A percentile compares a stretch with the other conserved stretches of the same genome.
phyloP scores from a whole-genome alignment of 2,888 invertebrate species.

The Caenorhabditis wallacei region DNA sequence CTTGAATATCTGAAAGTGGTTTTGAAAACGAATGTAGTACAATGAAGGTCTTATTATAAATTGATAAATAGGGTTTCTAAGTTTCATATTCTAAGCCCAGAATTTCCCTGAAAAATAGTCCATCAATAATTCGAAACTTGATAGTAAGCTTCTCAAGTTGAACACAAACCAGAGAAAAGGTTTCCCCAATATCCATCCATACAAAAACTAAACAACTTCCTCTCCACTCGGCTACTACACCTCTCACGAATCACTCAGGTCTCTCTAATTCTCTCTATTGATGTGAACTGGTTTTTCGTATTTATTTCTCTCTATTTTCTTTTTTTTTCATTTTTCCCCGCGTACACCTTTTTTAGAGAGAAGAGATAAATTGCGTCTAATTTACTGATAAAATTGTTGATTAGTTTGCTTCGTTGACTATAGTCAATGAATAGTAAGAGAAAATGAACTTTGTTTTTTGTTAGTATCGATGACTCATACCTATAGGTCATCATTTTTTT shows the following conservation, averaged over 20 bases:
- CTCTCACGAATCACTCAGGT: slow-evolving; percentile 30
- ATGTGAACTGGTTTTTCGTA: not conserved
- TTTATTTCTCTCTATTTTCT: not conserved
- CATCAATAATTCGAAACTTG: no score
- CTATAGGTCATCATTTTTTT: no score
- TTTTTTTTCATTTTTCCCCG: not conserved
- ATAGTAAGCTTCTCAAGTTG: no score
- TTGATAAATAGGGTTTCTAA: no score
- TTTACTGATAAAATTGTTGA: not conserved
- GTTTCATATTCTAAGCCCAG: no score
- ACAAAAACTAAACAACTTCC: not conserved
- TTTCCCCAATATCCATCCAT: not conserved
- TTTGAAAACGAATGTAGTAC: no score
- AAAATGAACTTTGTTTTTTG: not conserved
- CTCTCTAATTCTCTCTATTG: slow-evolving; percentile 34
- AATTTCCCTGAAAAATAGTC: no score
- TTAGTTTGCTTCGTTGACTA: not conserved
- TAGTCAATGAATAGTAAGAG: not conserved
- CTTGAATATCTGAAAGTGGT: no score
- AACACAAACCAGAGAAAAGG: no score
- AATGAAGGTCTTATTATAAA: no score
- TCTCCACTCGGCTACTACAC: not conserved
- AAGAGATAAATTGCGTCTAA: not conserved
- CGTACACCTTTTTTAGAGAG: not conserved
- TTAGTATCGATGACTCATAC: not conserved